These are phyloP conservation scores for Penaeus japonicus DNA, from an alignment of 1,140 invertebrate species.

Conservation along the genomic window DNA sequence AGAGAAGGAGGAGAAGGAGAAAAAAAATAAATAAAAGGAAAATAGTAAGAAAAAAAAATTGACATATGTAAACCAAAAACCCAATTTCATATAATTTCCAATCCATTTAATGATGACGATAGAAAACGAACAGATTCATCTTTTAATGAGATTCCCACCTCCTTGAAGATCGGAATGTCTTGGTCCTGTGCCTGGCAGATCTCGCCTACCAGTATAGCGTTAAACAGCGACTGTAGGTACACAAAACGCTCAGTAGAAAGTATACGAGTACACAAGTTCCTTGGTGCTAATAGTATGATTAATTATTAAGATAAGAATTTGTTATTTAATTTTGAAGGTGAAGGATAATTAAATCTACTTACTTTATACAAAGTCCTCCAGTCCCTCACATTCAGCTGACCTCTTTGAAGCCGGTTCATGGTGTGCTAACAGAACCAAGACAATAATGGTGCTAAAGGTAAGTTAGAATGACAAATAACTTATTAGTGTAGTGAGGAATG, in stretches of 20 bases:
- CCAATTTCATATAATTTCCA: background rate
- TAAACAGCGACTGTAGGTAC: conserved; percentile 71
- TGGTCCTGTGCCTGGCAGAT: conserved; percentile 67
- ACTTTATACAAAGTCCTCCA: conserved; percentile 61
- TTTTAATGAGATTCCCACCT: conserved; percentile 62
- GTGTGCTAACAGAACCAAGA: conserved; percentile 9
- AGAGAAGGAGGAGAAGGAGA: no score
- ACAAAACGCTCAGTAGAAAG: conserved; percentile 45
- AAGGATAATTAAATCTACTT: background rate
- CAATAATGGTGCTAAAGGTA: background rate
- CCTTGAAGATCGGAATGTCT: conserved; percentile 68
- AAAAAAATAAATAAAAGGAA: background rate
- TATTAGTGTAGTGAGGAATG: no score
- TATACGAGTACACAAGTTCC: no score
- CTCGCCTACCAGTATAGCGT: conserved; percentile 73
- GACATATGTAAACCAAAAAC: background rate
- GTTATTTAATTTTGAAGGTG: no score
- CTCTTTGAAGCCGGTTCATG: conserved; percentile 34
- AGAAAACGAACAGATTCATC: conserved; percentile 25
- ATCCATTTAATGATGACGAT: conserved; percentile 22
- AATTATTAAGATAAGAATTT: no score
- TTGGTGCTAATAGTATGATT: no score
- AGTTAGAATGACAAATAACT: no score
- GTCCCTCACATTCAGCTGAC: conserved; percentile 57
- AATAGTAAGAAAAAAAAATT: background rate